Percentiles rank a stretch among this genome's conserved stretches.
phyloP scores from a whole-genome alignment of 1,140 invertebrate genomes.

The Kradibia gibbosae region DNA sequence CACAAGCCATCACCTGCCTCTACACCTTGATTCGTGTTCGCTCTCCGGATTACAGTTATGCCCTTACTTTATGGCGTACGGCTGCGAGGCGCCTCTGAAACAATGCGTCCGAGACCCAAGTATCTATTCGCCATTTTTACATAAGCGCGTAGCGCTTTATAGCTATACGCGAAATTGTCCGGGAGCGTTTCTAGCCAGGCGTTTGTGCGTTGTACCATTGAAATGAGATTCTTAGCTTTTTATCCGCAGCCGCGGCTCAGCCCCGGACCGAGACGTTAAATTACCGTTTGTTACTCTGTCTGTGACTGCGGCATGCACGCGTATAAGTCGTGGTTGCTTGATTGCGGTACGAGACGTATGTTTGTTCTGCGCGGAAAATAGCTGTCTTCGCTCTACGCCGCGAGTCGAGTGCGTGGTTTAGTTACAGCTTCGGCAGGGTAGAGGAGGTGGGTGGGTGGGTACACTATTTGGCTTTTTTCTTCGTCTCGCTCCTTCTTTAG shows the following conservation, averaged over 20 bases:
- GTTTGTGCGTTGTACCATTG: constrained; percentile 13
- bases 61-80: constrained; percentile 45
- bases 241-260: background rate
- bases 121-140: constrained; percentile 27
- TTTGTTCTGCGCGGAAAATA: constrained; percentile 38
- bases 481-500: too few relatives aligned
- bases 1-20: constrained; percentile 54
- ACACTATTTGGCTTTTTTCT: too few relatives aligned
- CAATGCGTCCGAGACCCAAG: constrained; percentile 27
- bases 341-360: background rate
- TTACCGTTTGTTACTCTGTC: constrained; percentile 34
- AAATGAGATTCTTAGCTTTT: constrained; percentile 40
- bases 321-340: background rate
- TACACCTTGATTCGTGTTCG: constrained; percentile 47
- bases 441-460: too few relatives aligned
- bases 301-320: background rate
- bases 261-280: background rate
- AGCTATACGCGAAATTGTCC: constrained; percentile 41
- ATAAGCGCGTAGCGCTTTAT: background rate
- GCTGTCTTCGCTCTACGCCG: background rate
- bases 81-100: constrained; percentile 45
- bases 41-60: constrained; percentile 45
- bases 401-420: background rate
- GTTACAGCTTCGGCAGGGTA: too few relatives aligned
- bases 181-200: constrained; percentile 28